Conservation (phyloP, 64 coral and sea anemone genomes). For the Stichodactyla helianthus region DNA sequence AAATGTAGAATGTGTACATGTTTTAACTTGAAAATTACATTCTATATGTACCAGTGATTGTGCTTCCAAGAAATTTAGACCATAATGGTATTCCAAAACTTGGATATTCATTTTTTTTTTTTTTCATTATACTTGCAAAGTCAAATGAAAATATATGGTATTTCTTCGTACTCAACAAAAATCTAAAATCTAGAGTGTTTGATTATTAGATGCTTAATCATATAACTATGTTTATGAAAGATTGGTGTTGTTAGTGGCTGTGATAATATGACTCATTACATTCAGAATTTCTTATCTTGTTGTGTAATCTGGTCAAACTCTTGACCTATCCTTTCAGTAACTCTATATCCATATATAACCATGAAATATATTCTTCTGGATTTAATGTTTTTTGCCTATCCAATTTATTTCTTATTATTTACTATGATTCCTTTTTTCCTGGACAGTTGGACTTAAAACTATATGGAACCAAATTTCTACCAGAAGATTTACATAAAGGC, state of each 20-base stretch:
- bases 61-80: too few species aligned
- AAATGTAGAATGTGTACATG: too few species aligned
- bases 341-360: not conserved
- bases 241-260: not conserved
- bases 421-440: not conserved
- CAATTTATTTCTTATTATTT: not conserved
- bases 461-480: constrained; percentile 62
- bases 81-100: too few species aligned
- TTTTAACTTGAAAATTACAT: too few species aligned
- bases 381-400: not conserved
- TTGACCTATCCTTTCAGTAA: not conserved
- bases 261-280: not conserved
- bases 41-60: too few species aligned
- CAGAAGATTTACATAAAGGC: constrained; percentile 67
- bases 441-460: constrained; percentile 75
- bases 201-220: not conserved
- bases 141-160: not conserved
- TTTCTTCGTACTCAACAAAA: not conserved
- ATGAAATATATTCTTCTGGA: not conserved
- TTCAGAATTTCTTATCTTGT: not conserved
- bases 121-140: too few species aligned
- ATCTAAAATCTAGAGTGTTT: not conserved
- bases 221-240: not conserved
- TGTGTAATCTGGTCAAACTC: not conserved
- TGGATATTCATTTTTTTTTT: too few species aligned